Evolutionary conservation across 2,888 invertebrate genomes (phyloP), one percentile per base, ranked within the genome.

Genomic region (Dorcus parallelipipedus): DNA sequence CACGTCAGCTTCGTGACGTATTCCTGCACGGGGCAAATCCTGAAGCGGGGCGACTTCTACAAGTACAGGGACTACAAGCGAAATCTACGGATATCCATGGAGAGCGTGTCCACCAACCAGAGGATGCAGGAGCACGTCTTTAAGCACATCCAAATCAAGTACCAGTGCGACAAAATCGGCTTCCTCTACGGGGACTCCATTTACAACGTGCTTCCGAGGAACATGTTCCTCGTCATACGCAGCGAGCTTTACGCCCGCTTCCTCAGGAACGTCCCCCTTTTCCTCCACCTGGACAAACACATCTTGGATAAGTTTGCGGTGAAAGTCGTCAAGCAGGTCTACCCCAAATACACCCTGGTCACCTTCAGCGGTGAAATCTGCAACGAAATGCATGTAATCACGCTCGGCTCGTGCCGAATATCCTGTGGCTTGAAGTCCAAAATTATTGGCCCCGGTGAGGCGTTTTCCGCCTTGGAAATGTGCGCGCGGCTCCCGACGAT

Each of bases 371-470:
- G 69, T 9, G 64, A 69, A 42, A 55, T 61, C 6, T 62, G 62
- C 26, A 64, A 59, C 8, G 64, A 67, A 56, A 65, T 67, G 49
- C 65, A 65, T 45, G 56, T 69, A 9, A 66, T 71, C 23, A 48
- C 62, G 23, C 52, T 59, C 9, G 71, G 70, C 14, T 65, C 61
- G 43, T 70, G 69, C 54, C 53, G 48, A 1, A 38, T 38, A 4
- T 52, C 48, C 6, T 52, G 39, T 14, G 38, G 53, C 59, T 54
- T 58, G 61, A 52, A 59, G 39, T 9, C 23, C n/a, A 42, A 42
- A 45, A 17, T 38, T 23, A 38, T 52, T 50, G 52, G 48, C 10
- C 55, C 64, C 3, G 65, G 64, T 4, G 59, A 61, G 9, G 53
- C 56, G 4, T 56, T 69, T 33, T 58, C 66, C 1, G 47, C 62